phyloP scores from a whole-genome alignment of 2,888 invertebrate genomes.

The Meteorus cinctellus region DNA sequence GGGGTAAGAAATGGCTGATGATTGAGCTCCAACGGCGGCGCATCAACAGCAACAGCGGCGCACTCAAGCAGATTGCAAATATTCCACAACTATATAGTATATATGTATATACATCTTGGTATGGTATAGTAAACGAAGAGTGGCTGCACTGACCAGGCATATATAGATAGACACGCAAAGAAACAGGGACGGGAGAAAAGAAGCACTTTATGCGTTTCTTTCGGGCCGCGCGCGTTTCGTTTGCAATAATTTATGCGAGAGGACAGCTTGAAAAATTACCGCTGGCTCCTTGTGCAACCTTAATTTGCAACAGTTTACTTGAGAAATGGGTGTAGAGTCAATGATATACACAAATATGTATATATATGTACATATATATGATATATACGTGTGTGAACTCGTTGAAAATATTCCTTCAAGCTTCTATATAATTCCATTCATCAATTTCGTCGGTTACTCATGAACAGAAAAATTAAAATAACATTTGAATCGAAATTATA shows the following conservation, averaged over 20 bases:
- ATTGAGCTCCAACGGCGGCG: conserved; percentile 15
- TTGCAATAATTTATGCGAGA: conserved; percentile 70
- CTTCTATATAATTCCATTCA: neutral
- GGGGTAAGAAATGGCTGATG: conserved; percentile 25
- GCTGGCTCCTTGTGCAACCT: conserved; percentile 70
- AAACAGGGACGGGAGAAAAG: conserved; percentile 48
- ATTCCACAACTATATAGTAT: neutral
- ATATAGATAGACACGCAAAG: conserved; percentile 37
- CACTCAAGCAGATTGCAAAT: conserved; percentile 25
- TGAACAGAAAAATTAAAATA: neutral
- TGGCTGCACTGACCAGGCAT: conserved; percentile 38
- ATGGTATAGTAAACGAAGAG: conserved; percentile 36
- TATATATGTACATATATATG: neutral
- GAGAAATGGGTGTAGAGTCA: conserved; percentile 63
- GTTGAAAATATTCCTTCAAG: neutral
- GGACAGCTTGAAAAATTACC: conserved; percentile 71
- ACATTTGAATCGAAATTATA: no score
- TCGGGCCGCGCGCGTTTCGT: conserved; percentile 66
- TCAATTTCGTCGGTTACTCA: neutral
- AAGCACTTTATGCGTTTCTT: conserved; percentile 68
- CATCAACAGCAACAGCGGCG: conserved; percentile 8
- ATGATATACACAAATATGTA: conserved; percentile 53
- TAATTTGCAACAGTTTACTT: conserved; percentile 72
- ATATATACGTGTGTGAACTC: conserved; percentile 1
- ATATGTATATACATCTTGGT: neutral